A percentile compares a stretch with the other conserved stretches of the same genome.
Conservation (phyloP, 64 coral and sea anemone genomes). For the Montipora foliosa region DNA sequence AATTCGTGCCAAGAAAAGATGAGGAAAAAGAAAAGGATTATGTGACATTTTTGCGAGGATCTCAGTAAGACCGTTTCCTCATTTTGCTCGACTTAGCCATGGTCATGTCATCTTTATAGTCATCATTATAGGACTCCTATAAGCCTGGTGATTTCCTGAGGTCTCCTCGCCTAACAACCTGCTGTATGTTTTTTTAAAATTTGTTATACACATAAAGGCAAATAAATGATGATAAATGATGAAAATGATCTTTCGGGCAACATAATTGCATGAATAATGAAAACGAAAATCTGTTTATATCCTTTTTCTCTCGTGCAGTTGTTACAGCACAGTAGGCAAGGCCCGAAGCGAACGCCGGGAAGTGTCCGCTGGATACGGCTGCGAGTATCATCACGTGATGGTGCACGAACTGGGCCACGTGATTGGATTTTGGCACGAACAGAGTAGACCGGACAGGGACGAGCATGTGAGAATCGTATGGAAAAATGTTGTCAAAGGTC, state of each 20-base stretch:
- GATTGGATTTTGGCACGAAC: conserved; percentile 93
- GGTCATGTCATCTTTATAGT: too few species aligned
- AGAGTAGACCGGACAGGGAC: conserved; percentile 87
- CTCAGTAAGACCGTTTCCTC: conserved; percentile 57
- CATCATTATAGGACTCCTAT: too few species aligned
- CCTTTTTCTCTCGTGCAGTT: conserved; percentile 45
- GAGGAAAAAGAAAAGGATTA: conserved; percentile 54
- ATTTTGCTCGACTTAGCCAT: background rate
- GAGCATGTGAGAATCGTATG: conserved; percentile 71
- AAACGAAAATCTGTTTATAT: background rate
- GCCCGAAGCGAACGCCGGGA: conserved; percentile 14
- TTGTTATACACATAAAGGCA: too few species aligned
- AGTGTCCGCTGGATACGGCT: conserved; percentile 72
- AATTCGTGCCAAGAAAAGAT: conserved; percentile 49
- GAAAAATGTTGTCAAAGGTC: conserved; percentile 72
- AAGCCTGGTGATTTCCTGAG: too few species aligned
- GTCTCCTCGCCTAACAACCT: too few species aligned
- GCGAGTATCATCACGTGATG: conserved; percentile 91
- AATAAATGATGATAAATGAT: too few species aligned
- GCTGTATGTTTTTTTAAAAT: too few species aligned
- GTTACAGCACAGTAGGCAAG: conserved; percentile 83
- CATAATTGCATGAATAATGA: too few species aligned
- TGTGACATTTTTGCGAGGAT: conserved; percentile 53
- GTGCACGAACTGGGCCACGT: conserved; percentile 86
- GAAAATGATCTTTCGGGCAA: too few species aligned